Base-by-base conservation (phyloP, 2,888 invertebrate genomes). In the Spilosoma lubricipeda region DNA sequence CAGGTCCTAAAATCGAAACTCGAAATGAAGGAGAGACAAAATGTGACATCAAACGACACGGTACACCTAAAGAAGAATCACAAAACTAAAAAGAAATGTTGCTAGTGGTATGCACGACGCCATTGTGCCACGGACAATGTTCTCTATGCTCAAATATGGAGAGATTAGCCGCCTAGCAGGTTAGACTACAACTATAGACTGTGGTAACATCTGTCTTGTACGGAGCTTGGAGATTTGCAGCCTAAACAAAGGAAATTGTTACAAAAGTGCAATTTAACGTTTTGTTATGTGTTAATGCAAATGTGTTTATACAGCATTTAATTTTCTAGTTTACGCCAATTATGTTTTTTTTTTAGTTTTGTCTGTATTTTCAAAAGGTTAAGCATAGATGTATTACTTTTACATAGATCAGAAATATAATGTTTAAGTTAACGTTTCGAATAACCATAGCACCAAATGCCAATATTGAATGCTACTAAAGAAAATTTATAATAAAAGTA, bases 1-100 rank as follows among this genome's bases (percentile, higher is more conserved):
- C 97, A 98, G 96, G 99, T 99, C 85, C 96, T 99, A 92, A 96
- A 97, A 91, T 97, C 98, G 80, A 99, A 99, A 96, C 97, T 97
- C 93, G 98, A 98, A 93, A 97, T 97, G 95, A 97, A 97, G 90
- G 97, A 98, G 91, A 95, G 97, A 89, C 97, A 98, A 93, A 96
- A 96, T 83, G 96, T 96, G 42, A 92, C 93, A 85, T 97, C 97
- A 82, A 97, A 97, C 87, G 98, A 98, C 89, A 97, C 97, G 75
- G 97, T 98, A 77, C 97, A 97, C 94, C 92, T 98, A 90, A 96
- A 97, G 87, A 97, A 97, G 94, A 95, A 94, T 89, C 96, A 96
- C 90, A 97, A 96, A 90, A 96, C 96, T 68, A 96, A 96, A 90
- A 96, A 96, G 92, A 96, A 96, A 91, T 96, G 96, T 92, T 97